Evolutionary conservation across 1,140 invertebrate species (phyloP).

Genomic region (Thaumetopoea pityocampa): DNA sequence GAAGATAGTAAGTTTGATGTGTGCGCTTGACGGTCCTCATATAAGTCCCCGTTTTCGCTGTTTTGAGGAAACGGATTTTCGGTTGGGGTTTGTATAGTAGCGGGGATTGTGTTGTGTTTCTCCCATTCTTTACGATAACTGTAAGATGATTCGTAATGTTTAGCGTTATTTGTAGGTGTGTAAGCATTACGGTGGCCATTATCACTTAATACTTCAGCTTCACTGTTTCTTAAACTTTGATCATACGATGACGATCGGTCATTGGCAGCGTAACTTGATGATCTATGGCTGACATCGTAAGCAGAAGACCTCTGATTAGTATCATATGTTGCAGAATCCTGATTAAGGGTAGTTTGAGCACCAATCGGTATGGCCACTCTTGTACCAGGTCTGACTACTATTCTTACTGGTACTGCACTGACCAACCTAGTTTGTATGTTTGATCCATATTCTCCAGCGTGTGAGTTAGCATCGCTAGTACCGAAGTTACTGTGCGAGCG

Average conservation of each 20-base stretch:
- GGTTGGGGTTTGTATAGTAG: constrained; percentile 27
- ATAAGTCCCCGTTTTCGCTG: constrained; percentile 59
- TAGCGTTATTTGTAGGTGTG: constrained; percentile 35
- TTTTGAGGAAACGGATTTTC: constrained; percentile 43
- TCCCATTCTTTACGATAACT: constrained; percentile 71
- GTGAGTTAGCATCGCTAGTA: constrained; percentile 26
- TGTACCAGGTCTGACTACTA: constrained; percentile 49
- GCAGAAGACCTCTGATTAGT: constrained; percentile 19
- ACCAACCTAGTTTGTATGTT: constrained; percentile 30
- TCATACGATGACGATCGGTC: too few species aligned
- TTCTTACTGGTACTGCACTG: constrained; percentile 36
- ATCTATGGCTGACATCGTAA: constrained; percentile 1
- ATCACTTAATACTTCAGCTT: constrained; percentile 38
- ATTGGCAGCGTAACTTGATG: constrained; percentile 12
- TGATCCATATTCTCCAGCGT: constrained; percentile 18
- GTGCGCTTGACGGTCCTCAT: constrained; percentile 37
- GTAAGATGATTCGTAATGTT: constrained; percentile 67
- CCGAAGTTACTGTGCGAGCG: constrained; percentile 32
- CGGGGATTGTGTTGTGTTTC: constrained; percentile 49
- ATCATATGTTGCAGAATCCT: too few species aligned
- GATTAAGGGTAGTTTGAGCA: constrained; percentile 39
- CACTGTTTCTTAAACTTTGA: constrained; percentile 37
- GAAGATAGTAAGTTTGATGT: too few species aligned
- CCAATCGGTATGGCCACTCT: constrained; percentile 46
- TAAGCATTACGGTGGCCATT: constrained; percentile 19